Conservation (phyloP, 2,888 invertebrate genomes). For the Drosophila nr. perissopoda region DNA sequence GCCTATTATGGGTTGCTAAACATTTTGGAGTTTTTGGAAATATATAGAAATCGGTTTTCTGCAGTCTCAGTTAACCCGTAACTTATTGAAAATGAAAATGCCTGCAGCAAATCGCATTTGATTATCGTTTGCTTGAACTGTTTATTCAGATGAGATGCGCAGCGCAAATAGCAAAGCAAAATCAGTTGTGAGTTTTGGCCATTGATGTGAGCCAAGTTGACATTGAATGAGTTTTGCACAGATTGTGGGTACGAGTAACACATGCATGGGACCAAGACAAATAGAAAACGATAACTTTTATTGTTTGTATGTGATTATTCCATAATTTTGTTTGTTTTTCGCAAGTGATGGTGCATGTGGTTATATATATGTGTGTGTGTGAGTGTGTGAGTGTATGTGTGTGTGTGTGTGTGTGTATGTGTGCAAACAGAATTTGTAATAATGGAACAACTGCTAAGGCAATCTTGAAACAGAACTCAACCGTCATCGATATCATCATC, state of each 20-base stretch:
- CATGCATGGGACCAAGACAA: slow-evolving; percentile 52
- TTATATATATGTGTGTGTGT: slow-evolving; percentile 15
- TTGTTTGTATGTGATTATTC: slow-evolving; percentile 25
- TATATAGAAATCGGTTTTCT: not conserved
- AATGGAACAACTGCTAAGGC: slow-evolving; percentile 49
- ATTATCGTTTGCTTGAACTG: slow-evolving; percentile 19
- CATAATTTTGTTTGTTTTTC: slow-evolving; percentile 11
- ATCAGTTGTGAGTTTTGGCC: slow-evolving; percentile 7
- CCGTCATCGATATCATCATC: slow-evolving; percentile 18
- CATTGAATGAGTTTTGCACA: slow-evolving; percentile 41
- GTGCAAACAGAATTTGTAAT: slow-evolving; percentile 75
- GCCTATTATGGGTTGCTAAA: not conserved
- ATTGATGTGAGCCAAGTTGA: slow-evolving; percentile 11
- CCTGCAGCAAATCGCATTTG: slow-evolving; percentile 11
- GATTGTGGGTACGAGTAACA: slow-evolving; percentile 19
- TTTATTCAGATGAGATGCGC: slow-evolving; percentile 22
- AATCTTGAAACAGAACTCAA: slow-evolving; percentile 46
- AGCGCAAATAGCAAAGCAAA: slow-evolving; percentile 16
- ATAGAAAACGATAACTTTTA: slow-evolving; percentile 50
- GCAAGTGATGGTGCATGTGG: slow-evolving; percentile 11
- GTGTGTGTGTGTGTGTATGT: slow-evolving; percentile 45
- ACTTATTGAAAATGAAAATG: slow-evolving; percentile 25
- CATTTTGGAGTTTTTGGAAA: not conserved
- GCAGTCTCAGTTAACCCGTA: not conserved
- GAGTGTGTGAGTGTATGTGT: slow-evolving; percentile 24